phyloP scores from a whole-genome alignment of 2,888 invertebrate genomes.

The Drosophila cognata region DNA sequence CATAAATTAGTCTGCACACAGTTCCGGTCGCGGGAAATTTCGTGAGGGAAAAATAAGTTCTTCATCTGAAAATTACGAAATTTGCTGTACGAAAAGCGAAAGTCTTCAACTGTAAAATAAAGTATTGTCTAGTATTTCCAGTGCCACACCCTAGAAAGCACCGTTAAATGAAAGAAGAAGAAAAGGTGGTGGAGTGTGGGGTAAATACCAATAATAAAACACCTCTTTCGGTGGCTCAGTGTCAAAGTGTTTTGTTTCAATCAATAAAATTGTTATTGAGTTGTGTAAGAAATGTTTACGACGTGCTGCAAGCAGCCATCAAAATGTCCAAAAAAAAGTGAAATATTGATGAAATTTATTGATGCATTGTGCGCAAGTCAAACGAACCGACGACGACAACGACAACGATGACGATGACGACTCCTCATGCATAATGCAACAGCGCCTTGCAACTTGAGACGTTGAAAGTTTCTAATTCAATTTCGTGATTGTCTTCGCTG shows the following conservation, averaged over 20 bases:
- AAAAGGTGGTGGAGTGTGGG: not conserved
- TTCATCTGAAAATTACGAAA: not conserved
- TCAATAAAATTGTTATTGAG: constrained; percentile 44
- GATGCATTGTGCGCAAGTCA: constrained; percentile 71
- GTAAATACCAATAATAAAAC: constrained; percentile 22
- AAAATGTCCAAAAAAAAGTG: constrained; percentile 67
- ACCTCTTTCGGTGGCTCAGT: constrained; percentile 43
- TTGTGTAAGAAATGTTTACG: constrained; percentile 63
- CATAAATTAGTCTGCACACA: constrained; percentile 12
- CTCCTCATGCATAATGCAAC: constrained; percentile 73
- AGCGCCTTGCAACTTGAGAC: constrained; percentile 65
- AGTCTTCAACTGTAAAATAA: constrained; percentile 41
- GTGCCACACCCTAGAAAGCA: constrained; percentile 15
- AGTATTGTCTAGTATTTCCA: constrained; percentile 6
- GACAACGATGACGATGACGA: constrained; percentile 14
- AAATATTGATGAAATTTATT: constrained; percentile 74
- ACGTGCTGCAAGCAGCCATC: constrained; percentile 42
- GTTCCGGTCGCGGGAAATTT: constrained; percentile 33
- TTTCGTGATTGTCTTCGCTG: constrained; percentile 36
- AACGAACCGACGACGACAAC: constrained; percentile 35
- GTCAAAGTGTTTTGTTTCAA: constrained; percentile 71
- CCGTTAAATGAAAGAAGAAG: constrained; percentile 34
- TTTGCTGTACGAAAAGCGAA: constrained; percentile 55
- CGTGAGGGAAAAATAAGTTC: constrained; percentile 22
- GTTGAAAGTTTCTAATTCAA: constrained; percentile 67